Evolutionary conservation across 2,888 invertebrate species (phyloP).

Genomic region (Eutolmus rufibarbis): DNA sequence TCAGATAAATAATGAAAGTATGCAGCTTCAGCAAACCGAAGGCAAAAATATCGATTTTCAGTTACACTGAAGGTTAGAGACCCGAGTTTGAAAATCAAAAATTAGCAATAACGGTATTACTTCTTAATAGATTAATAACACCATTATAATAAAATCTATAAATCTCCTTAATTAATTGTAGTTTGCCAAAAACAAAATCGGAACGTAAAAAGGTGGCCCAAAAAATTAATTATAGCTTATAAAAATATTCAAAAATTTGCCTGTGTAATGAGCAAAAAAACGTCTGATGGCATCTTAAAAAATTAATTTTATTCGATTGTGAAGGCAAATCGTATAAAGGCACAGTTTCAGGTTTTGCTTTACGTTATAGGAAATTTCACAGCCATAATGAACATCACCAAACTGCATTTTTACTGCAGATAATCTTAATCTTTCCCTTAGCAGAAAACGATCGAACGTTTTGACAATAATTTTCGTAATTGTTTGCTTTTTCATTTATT

Average conservation of each 20-base stretch:
- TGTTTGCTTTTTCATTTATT: neutral
- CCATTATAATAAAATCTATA: neutral
- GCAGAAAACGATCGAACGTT: neutral
- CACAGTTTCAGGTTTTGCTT: neutral
- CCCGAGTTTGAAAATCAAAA: neutral
- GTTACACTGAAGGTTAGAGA: neutral
- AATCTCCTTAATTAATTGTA: neutral
- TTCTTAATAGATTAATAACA: neutral
- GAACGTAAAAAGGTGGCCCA: neutral
- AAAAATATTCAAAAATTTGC: neutral
- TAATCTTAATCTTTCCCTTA: neutral
- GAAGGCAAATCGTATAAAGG: neutral
- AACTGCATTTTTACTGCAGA: neutral
- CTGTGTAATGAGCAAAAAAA: too few relatives aligned
- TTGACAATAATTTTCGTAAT: neutral
- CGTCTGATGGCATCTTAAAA: neutral
- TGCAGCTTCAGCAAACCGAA: neutral
- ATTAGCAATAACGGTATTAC: neutral
- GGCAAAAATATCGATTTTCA: neutral
- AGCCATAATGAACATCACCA: neutral
- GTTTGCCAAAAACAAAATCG: neutral
- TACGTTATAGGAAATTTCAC: neutral
- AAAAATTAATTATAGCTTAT: neutral
- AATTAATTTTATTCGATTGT: neutral
- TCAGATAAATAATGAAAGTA: neutral